A percentile compares a stretch with the other conserved stretches of the same genome.
Conservation (phyloP, 2,888 invertebrate species). For the Diadegma fenestrale region DNA sequence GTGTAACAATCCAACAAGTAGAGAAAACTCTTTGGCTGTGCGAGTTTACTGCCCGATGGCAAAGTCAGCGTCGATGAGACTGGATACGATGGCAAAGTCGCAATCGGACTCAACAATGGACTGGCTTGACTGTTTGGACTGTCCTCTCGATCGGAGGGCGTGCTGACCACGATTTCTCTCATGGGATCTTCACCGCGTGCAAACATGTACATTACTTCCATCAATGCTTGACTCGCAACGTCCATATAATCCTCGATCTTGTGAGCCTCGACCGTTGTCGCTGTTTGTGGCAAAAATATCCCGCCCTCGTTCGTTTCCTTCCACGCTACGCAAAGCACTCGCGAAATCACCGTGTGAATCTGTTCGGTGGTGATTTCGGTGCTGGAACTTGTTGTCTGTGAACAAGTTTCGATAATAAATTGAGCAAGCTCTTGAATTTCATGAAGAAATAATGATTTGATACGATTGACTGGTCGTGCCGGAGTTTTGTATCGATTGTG, state of each 20-base stretch:
- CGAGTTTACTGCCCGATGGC: slow-evolving; percentile 80
- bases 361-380: slow-evolving; percentile 89
- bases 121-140: slow-evolving; percentile 84
- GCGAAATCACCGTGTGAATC: slow-evolving; percentile 88
- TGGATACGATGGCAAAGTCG: slow-evolving; percentile 82
- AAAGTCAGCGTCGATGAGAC: slow-evolving; percentile 84
- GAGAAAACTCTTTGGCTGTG: slow-evolving; percentile 79
- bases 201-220: slow-evolving; percentile 88
- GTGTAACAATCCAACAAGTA: slow-evolving; percentile 89
- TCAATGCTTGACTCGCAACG: slow-evolving; percentile 86
- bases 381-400: slow-evolving; percentile 83
- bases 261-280: slow-evolving; percentile 77
- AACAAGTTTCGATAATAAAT: slow-evolving; percentile 28
- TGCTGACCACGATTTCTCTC: slow-evolving; percentile 85
- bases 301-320: slow-evolving; percentile 84
- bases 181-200: slow-evolving; percentile 87
- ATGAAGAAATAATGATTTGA: not conserved
- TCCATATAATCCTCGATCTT: slow-evolving; percentile 76
- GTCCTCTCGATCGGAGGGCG: slow-evolving; percentile 82
- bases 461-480: not conserved
- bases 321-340: slow-evolving; percentile 91
- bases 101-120: slow-evolving; percentile 84
- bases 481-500: not conserved
- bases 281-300: slow-evolving; percentile 85
- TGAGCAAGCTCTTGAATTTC: not conserved